phyloP scores from a whole-genome alignment of 1,140 invertebrate genomes.

The Ptiloglossa arizonensis region DNA sequence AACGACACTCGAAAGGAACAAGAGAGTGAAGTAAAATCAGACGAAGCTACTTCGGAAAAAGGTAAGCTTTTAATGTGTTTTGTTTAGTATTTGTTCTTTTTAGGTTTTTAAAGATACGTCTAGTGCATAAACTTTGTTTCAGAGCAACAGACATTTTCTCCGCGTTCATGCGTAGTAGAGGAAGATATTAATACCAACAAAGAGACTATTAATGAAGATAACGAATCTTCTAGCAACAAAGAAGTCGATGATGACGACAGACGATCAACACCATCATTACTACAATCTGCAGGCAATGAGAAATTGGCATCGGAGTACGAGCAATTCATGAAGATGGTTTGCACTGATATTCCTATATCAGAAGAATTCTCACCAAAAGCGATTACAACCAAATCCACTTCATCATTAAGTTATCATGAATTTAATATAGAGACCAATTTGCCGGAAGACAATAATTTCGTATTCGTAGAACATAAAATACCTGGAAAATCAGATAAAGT shows the following conservation, averaged over 20 bases:
- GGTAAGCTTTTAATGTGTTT: constrained; percentile 14
- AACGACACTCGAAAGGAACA: constrained; percentile 4
- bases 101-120: neutral
- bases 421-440: constrained; percentile 73
- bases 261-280: constrained; percentile 36
- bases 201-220: constrained; percentile 5
- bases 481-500: constrained; percentile 25
- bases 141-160: constrained; percentile 36
- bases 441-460: constrained; percentile 53
- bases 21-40: neutral
- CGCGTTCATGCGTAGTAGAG: constrained; percentile 17
- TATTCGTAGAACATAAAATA: neutral
- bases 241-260: constrained; percentile 36
- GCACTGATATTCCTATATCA: constrained; percentile 50
- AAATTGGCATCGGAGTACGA: constrained; percentile 80
- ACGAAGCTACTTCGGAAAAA: neutral
- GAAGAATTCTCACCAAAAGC: constrained; percentile 37
- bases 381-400: constrained; percentile 38
- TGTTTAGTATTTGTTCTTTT: neutral
- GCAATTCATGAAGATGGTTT: constrained; percentile 80
- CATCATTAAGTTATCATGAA: constrained; percentile 67
- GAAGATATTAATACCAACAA: constrained; percentile 18
- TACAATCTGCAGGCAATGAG: constrained; percentile 63
- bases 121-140: constrained; percentile 11
- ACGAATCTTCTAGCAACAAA: constrained; percentile 43